Percentiles rank a stretch among this genome's conserved stretches.
phyloP scores from a whole-genome alignment of 2,113 vertebrate species.

The Edolisoma coerulescens region DNA sequence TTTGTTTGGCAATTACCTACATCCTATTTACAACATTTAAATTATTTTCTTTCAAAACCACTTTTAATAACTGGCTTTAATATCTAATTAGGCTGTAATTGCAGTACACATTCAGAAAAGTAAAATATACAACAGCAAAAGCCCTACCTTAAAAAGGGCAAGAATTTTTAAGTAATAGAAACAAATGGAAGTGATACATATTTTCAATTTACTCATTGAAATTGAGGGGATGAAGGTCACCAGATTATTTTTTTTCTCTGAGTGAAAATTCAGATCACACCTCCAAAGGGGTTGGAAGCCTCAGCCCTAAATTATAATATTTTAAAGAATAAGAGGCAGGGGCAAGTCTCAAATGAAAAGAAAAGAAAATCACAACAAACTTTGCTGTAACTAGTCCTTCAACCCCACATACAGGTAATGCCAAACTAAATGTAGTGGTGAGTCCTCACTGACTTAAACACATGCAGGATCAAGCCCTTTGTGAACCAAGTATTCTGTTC shows the following conservation, averaged over 20 bases:
- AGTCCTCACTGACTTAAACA: not conserved
- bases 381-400: not conserved
- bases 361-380: not conserved
- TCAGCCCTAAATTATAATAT: not conserved
- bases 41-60: not conserved
- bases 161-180: slow-evolving; percentile 45
- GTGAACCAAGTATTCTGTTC: not conserved
- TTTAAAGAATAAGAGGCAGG: not conserved
- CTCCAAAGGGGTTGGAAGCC: not conserved
- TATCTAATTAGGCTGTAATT: slow-evolving; percentile 46
- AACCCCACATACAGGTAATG: not conserved
- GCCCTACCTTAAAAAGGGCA: slow-evolving; percentile 13
- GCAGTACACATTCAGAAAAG: slow-evolving; percentile 1
- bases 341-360: not conserved
- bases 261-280: not conserved
- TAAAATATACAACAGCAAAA: slow-evolving; percentile 14
- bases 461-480: not conserved
- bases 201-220: slow-evolving; percentile 51
- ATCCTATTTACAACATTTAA: not conserved
- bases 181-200: slow-evolving; percentile 40
- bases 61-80: slow-evolving; percentile 15
- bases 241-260: not conserved
- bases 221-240: slow-evolving; percentile 36
- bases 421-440: not conserved
- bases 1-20: not conserved